These are phyloP conservation scores for Psilanteris sp. DNA, from an alignment of 1,140 invertebrate genomes.

Conservation along the genomic window DNA sequence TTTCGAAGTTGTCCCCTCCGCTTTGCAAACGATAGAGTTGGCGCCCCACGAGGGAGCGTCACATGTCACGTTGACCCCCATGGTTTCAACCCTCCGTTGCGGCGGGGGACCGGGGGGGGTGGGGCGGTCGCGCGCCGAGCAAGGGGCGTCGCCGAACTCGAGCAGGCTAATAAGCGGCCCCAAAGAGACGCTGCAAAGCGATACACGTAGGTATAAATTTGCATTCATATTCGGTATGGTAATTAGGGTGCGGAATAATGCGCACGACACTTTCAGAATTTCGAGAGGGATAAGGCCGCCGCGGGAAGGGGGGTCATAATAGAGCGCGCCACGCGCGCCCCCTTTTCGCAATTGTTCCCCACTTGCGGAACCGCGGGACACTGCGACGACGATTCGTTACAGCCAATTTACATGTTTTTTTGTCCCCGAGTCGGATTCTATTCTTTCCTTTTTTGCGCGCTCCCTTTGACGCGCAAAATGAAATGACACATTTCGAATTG, in stretches of 20 bases:
- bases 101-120: too few species aligned
- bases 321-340: slow-evolving; percentile 22
- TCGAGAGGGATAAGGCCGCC: too few species aligned
- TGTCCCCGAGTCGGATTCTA: slow-evolving; percentile 3
- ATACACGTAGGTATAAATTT: slow-evolving; percentile 45
- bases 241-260: slow-evolving; percentile 41
- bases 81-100: slow-evolving; percentile 1
- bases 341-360: slow-evolving; percentile 11
- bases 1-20: slow-evolving; percentile 42
- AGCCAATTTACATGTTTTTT: slow-evolving; percentile 42
- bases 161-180: slow-evolving; percentile 40
- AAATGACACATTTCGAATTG: slow-evolving; percentile 3
- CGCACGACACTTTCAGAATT: slow-evolving; percentile 35
- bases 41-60: slow-evolving; percentile 36
- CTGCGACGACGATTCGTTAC: slow-evolving; percentile 25
- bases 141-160: neutral
- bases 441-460: neutral
- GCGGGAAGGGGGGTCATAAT: slow-evolving; percentile 7
- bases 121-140: neutral
- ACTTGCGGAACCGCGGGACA: slow-evolving; percentile 42
- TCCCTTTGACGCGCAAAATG: too few species aligned
- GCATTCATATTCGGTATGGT: slow-evolving; percentile 50
- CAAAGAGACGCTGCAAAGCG: slow-evolving; percentile 46
- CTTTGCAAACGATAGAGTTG: slow-evolving; percentile 32
- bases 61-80: slow-evolving; percentile 40